These are phyloP conservation scores for Acrobasis suavella DNA, from an alignment of 2,888 invertebrate species.

Conservation along the genomic window DNA sequence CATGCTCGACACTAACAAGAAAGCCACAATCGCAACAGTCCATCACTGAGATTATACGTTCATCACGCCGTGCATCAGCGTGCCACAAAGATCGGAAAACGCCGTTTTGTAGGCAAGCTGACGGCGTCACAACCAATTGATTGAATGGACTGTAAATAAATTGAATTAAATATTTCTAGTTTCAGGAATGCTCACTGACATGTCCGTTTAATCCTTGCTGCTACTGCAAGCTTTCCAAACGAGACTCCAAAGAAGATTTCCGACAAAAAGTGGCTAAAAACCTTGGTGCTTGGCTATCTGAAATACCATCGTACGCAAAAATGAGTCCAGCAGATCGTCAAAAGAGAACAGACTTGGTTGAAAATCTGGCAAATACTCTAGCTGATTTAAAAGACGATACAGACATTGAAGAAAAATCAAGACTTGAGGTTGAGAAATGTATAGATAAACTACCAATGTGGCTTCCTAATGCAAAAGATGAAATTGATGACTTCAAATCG, in stretches of 20 bases:
- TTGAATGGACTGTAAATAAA: too few species aligned
- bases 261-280: conserved; percentile 15
- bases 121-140: too few species aligned
- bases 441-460: conserved; percentile 49
- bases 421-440: conserved; percentile 36
- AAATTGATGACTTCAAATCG: conserved; percentile 39
- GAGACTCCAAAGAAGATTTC: conserved; percentile 4
- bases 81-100: too few species aligned
- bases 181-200: neutral
- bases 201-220: neutral
- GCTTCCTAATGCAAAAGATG: conserved; percentile 39
- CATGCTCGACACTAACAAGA: too few species aligned
- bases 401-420: conserved; percentile 36
- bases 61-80: too few species aligned
- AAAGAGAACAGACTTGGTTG: conserved; percentile 36
- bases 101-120: too few species aligned
- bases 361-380: conserved; percentile 36
- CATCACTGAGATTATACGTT: too few species aligned
- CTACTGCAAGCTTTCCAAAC: neutral
- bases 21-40: too few species aligned
- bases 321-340: conserved; percentile 36
- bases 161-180: too few species aligned
- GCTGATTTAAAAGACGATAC: conserved; percentile 34
- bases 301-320: conserved; percentile 43
- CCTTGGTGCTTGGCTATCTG: conserved; percentile 43